Base-by-base conservation (phyloP, 2,888 invertebrate species). In the Erpobdella octoculata region DNA sequence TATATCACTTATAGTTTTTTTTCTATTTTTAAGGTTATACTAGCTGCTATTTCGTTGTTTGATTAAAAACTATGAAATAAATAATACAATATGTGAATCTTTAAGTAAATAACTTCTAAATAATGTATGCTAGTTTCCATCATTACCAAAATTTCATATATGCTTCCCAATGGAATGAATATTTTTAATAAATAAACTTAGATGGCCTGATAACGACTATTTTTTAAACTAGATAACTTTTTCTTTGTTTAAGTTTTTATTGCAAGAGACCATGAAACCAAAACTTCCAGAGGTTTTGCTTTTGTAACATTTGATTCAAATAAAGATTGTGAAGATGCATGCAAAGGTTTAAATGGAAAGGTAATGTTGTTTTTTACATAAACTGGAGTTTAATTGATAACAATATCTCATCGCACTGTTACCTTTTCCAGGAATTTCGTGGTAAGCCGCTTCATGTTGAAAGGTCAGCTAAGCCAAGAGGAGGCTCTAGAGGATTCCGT, bases 301-400 rank as follows among this genome's bases (percentile, higher is more conserved):
- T 69, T 69, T 58, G 69, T 69, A 36, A 69, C 69, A 3, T 69
- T 69, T 36, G 69, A 69, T 21, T 33, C 38, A 33, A 37, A n/a
- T 21, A 69, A 69, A 36, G 69, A 69, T 25, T 69, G 69, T 21
- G 69, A 69, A 15, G 58, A 69, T 69, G 69, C 69, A 6, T 69
- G 69, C 25, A 69, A 69, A 46, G 46, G n/a, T 35, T 35, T 48
- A 21, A 58, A 69, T 46, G 69, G 69, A 69, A 69, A 69, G 36
- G 62, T 62, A 33, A 31, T 9, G 3, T 62, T 15, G n/a, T 31
- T 33, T 4, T 62, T 1, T 62, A 15, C 5, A 1, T 33, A 31
- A 33, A 33, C 6, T 61, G 12, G 8, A 6, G 28, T 62, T 33
- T 6, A 8, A 62, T 6, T 33, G 31, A 9, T 62, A 28, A 62